Evolutionary conservation across 2,113 vertebrate species (phyloP).

Genomic region (Pollimyrus isidori): DNA sequence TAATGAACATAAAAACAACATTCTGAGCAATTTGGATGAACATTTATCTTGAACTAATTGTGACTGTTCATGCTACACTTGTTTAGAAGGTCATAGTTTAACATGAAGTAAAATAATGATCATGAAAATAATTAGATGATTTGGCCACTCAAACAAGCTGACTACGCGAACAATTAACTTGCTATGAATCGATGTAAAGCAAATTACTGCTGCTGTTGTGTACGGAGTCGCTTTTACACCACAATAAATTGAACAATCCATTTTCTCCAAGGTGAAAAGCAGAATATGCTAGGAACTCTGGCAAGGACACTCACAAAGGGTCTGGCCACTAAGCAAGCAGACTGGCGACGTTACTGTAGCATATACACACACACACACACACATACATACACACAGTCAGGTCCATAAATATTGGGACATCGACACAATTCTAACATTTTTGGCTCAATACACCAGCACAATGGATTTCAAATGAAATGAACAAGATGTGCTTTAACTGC

Average conservation of each 20-base stretch:
- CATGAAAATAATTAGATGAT: background rate
- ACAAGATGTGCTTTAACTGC: too few species aligned
- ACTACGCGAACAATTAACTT: background rate
- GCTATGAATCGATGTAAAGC: background rate
- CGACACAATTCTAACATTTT: too few species aligned
- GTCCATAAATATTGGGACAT: too few species aligned
- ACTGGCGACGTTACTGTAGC: background rate
- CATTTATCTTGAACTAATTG: background rate
- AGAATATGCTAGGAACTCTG: background rate
- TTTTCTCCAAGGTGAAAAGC: background rate
- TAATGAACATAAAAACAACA: background rate
- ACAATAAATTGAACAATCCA: background rate
- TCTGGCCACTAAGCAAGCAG: background rate
- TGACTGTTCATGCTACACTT: background rate
- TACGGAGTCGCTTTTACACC: background rate
- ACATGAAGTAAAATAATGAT: conserved; percentile 8
- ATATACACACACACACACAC: too few species aligned
- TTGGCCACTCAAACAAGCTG: background rate
- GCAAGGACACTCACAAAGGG: background rate
- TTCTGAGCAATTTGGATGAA: background rate
- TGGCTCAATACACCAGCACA: too few species aligned
- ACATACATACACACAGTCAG: too few species aligned
- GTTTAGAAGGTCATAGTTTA: background rate
- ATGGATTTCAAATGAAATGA: too few species aligned
- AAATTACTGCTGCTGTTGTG: background rate